phyloP scores from a whole-genome alignment of 92 coral and sea anemone species.

The Diadumene lineata region DNA sequence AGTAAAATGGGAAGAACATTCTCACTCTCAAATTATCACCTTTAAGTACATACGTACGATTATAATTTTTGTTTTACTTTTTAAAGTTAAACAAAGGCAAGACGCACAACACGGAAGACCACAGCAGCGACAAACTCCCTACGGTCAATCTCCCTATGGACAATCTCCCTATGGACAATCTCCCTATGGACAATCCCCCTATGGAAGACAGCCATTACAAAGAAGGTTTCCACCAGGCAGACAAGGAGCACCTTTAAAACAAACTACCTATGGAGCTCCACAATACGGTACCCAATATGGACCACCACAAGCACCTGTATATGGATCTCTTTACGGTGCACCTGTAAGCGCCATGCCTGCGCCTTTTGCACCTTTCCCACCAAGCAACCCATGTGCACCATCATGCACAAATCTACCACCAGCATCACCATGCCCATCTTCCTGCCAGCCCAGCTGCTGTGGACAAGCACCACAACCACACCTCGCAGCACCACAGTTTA shows the following conservation, averaged over 20 bases:
- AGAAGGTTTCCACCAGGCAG: background rate
- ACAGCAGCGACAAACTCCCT: no score
- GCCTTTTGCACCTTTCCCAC: conserved; percentile 22
- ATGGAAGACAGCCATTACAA: background rate
- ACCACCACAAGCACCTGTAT: conserved; percentile 19
- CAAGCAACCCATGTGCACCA: conserved; percentile 35
- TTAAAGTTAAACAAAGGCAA: no score
- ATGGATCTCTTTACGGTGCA: conserved; percentile 35
- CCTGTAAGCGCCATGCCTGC: conserved; percentile 31
- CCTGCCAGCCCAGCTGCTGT: conserved; percentile 68
- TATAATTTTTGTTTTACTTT: no score
- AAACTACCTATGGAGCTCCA: conserved; percentile 4
- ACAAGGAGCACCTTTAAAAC: background rate
- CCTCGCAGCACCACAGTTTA: conserved; percentile 25
- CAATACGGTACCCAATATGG: conserved; percentile 11
- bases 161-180: no score
- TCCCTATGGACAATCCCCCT: no score
- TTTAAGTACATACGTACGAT: no score
- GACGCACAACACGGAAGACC: no score
- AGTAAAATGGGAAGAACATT: no score
- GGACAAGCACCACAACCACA: conserved; percentile 1
- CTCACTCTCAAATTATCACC: no score
- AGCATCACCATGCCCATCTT: conserved; percentile 39
- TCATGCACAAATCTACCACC: conserved; percentile 25
- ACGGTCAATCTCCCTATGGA: no score